These are phyloP conservation scores for Naso thynnoides DNA, from an alignment of 2,797 vertebrate genomes.

Conservation along the genomic window DNA sequence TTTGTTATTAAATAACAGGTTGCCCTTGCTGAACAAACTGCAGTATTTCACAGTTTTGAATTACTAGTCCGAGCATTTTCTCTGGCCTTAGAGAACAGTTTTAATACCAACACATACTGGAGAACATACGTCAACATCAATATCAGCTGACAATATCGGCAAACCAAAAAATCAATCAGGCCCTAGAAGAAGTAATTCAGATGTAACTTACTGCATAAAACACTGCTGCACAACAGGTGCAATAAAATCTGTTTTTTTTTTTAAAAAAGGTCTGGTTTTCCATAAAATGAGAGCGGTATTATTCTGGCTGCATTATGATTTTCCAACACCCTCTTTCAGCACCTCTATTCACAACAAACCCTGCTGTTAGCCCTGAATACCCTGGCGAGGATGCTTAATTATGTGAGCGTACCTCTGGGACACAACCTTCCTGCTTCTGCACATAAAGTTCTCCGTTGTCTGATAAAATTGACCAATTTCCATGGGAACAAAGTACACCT, in stretches of 20 bases:
- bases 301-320: conserved; percentile 81
- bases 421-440: conserved; percentile 83
- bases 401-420: conserved; percentile 86
- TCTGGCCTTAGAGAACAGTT: no score
- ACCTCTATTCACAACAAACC: conserved; percentile 86
- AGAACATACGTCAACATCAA: no score
- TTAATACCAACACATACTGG: no score
- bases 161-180: no score
- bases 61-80: no score
- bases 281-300: conserved; percentile 72
- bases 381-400: conserved; percentile 87
- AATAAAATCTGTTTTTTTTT: conserved; percentile 43
- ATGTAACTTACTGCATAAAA: conserved; percentile 34
- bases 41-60: no score
- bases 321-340: conserved; percentile 81
- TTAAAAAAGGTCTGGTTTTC: conserved; percentile 56
- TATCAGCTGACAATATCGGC: no score
- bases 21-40: no score
- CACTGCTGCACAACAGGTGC: conserved; percentile 40
- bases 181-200: conserved; percentile 9
- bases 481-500: conserved; percentile 90
- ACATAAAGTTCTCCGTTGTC: conserved; percentile 84
- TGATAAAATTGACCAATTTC: conserved; percentile 89
- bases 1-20: no score
- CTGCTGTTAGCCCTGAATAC: conserved; percentile 87